Evolutionary conservation across 2,113 vertebrate species (phyloP), one percentile per base, ranked within the genome.

Genomic region (Lepisosteus oculatus): DNA sequence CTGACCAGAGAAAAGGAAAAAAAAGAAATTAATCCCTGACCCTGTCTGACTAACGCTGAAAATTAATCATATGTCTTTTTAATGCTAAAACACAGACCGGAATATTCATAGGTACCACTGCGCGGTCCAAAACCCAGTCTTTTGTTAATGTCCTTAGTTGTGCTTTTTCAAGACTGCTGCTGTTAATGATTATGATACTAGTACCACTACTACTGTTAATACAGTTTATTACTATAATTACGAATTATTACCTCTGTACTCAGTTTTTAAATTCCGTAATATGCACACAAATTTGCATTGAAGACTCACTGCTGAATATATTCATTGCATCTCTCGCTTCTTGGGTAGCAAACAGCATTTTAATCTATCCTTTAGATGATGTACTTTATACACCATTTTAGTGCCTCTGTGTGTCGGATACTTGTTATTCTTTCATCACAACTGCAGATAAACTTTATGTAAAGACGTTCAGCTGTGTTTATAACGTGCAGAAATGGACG

Each of bases 51-150:
- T 90, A 90, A 88, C 88, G 86, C 88, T 87, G 88, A 86, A 92
- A 92, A 92, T 90, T 91, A 88, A 93, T 92, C 91, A 90, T 89
- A 90, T 88, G 88, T 87, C 88, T 91, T 93, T 93, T 93, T 93
- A 93, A 92, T 93, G 92, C 91, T 93, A 90, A 92, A 92, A 65
- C 88, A 86, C 89, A 85, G 90, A 3, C 75, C 80, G 86, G 88
- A 88, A 91, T 93, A 92, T 91, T 93, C 29, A 93, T 93, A 92
- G 91, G 91, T 90, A 91, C 90, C 91, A 93, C 88, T 89, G 88
- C 89, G 88, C 88, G 82, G 71, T 86, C 85, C 89, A 93, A 89
- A 65, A 8, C 29, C 85, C 86, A 90, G 91, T 91, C 92, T 93
- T 93, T 29, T 29, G 29, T 29, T 93, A 93, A 92, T 91, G 85